Conservation (phyloP, 1,140 invertebrate species). For the Drosophila truncata region DNA sequence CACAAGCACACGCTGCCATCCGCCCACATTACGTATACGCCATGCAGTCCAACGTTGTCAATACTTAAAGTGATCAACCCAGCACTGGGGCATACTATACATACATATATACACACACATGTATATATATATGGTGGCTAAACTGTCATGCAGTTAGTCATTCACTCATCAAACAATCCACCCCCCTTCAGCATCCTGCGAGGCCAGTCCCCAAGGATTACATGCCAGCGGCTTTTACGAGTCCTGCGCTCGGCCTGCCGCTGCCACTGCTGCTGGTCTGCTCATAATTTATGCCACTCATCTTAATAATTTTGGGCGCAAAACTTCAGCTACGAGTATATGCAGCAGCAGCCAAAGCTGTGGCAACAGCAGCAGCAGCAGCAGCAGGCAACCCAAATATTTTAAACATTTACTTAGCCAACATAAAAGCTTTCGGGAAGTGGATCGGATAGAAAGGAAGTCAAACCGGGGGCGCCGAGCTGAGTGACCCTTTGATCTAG, state of each 20-base stretch:
- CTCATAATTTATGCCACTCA: conserved; percentile 83
- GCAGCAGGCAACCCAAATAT: conserved; percentile 62
- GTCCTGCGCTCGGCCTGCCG: conserved; percentile 42
- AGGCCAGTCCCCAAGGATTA: conserved; percentile 69
- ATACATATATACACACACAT: conserved; percentile 1
- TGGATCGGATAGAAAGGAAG: conserved; percentile 17
- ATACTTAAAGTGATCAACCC: conserved; percentile 79
- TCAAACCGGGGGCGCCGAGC: conserved; percentile 6
- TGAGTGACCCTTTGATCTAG: conserved; percentile 52
- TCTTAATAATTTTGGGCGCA: conserved; percentile 83
- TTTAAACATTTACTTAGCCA: conserved; percentile 80
- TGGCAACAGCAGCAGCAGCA: conserved; percentile 10
- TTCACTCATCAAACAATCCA: conserved; percentile 75
- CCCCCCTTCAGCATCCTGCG: conserved; percentile 9
- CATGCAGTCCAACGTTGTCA: conserved; percentile 69
- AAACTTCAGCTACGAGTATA: conserved; percentile 68
- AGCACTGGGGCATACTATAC: conserved; percentile 28
- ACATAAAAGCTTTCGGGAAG: conserved; percentile 52
- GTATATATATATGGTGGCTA: conserved; percentile 8
- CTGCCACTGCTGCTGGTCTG: conserved; percentile 31
- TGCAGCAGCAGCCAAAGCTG: conserved; percentile 32
- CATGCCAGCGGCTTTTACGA: conserved; percentile 72
- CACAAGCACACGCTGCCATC: conserved; percentile 19
- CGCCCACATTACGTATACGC: conserved; percentile 50
- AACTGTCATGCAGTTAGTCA: conserved; percentile 81